These are phyloP conservation scores for Columba guinea DNA, from an alignment of 2,797 vertebrate species.

Conservation along the genomic window DNA sequence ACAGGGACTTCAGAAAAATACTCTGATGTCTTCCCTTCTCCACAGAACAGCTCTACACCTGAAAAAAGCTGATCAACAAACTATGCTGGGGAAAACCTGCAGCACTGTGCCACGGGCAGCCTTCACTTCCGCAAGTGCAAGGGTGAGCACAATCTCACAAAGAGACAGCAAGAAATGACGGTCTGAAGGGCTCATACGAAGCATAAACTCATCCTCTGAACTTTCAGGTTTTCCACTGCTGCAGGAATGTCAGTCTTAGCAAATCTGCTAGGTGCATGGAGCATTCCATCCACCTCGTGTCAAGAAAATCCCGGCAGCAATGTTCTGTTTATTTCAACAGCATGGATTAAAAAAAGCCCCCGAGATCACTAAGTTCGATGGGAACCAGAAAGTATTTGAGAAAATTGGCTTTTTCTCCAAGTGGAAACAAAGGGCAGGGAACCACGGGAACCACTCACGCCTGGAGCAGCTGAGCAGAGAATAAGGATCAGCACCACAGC, in stretches of 20 bases:
- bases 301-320: background rate
- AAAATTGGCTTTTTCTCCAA: background rate
- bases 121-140: background rate
- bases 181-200: background rate
- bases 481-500: background rate
- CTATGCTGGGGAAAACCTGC: background rate
- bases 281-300: background rate
- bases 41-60: background rate
- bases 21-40: too few species aligned
- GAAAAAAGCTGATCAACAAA: background rate
- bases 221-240: background rate
- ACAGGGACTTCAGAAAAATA: background rate
- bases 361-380: background rate
- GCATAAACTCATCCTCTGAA: background rate
- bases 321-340: background rate
- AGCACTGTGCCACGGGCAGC: background rate
- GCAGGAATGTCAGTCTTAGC: background rate
- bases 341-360: fast-evolving
- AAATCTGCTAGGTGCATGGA: background rate
- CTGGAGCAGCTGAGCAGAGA: background rate
- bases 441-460: background rate
- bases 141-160: background rate
- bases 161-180: background rate
- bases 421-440: background rate
- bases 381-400: background rate